Evolutionary conservation across 2,888 invertebrate genomes (phyloP), one percentile per base, ranked within the genome.

Genomic region (Tholera decimalis): DNA sequence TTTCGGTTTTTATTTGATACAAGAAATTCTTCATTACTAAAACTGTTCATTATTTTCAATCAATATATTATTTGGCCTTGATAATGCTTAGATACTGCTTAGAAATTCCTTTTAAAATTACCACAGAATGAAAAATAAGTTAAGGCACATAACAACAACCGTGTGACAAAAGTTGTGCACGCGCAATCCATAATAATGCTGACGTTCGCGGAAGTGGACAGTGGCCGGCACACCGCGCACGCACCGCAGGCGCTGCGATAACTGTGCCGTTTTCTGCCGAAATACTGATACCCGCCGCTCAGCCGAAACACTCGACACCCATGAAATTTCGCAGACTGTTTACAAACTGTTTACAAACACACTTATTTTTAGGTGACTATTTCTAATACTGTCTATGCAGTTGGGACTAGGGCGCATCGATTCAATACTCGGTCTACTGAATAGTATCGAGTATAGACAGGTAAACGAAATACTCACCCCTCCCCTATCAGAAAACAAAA

Each of bases 141-240:
- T 47, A 55, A 67, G 46, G 53, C 47, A 8, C 73, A 51, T 72
- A 73, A 72, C 65, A 77, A 81, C 75, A 60, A 61, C 60, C 57
- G 68, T 80, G 77, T 81, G 83, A 83, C 77, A 82, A 84, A 80
- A 83, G 85, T 87, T 86, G 82, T 83, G 80, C 83, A 86, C 86
- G 86, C 87, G 83, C 85, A 84, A 86, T 85, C 80, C 88, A 89
- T 89, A 88, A 84, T 87, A 88, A 88, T 87, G 87, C 81, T 86
- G 85, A 86, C 84, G 88, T 87, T 87, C 83, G 84, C 90, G 92
- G 92, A 92, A 92, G 91, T 88, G 80, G 83, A 69, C 80, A 82
- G 83, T 67, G 64, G 68, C 50, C 58, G 61, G 55, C 33, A 46
- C 56, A 63, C 66, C 55, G 26, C 67, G 39, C 47, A 28, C 43